Evolutionary conservation across 2,888 invertebrate species (phyloP), one percentile per base, ranked within the genome.

Genomic region (Disparrhopalites patrizii): DNA sequence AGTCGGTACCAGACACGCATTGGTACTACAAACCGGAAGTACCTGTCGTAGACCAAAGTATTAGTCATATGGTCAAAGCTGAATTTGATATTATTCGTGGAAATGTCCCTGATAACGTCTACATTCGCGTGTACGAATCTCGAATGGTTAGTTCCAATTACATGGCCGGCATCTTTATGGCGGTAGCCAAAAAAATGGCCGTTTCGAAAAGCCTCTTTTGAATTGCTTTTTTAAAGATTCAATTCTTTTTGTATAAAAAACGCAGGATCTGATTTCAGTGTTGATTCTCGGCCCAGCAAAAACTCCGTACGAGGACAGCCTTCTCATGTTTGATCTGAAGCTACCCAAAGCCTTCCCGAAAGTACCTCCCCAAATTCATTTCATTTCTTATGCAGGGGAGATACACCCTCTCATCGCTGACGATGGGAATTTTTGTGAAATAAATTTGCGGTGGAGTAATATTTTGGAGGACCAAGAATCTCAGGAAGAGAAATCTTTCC

Each of bases 361-460:
- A 68, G 87, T 87, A 65, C 95, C 96, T 20, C 96, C 97, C 7
- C 81, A 88, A 28, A 91, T 93, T 77, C 91, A 93, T 81, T 97
- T 93, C 80, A 88, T 93, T 76, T 93, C 93, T 33, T 94, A 90
- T 81, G 93, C 92, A 80, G 86, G 87, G 47, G 95, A 95, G 80
- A 92, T 58, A 84, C 96, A 68, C 95, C 97, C 82, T 94, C 94
- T 0, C 94, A 95, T 83, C 83, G 96, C 96, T 77, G 94, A 94
- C 77, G 94, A 95, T 78, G 96, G 96, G 31, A 83, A 87, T 78
- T 93, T 93, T 52, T 97, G 96, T 78, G 91, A 96, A 2, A 93
- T 93, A 8, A 83, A 95, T 13, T 82, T 97, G 71, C 1, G 89
- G 89, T 76, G 93, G 94, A 36, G 92, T 90, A 31, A 94, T 92